Base-by-base conservation (phyloP, 2,113 vertebrate species). In the Verasper variegatus region DNA sequence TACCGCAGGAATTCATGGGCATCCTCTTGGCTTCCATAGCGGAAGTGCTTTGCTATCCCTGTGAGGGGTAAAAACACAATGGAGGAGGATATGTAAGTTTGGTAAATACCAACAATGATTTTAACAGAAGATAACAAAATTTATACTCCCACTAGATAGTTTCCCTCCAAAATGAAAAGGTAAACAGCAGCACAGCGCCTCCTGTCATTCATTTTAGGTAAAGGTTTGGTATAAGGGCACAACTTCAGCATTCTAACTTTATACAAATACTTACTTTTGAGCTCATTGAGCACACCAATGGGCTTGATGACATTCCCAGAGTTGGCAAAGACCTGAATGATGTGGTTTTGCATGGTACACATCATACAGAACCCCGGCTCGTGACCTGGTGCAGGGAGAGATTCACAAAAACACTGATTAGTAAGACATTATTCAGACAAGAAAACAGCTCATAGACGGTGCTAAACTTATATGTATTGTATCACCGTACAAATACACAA, bases 11-110 rank as follows among this genome's bases (percentile, higher is more conserved):
- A 99, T 87, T 99, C 98, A 21, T 99, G 98, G 2, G 98, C 97
- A 71, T 99, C 98, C 90, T 99, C 98, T 81, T 99, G 97, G 88
- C 95, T 97, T 74, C 97, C 97, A 85, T 95, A 97, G 76, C 95
- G 95, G 81, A 99, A 99, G 91, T 99, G 97, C 91, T 96, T 97
- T 83, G 96, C 97, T 92, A 98, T 98, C 74, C 96, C 97, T 99
- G 78, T 42, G 63, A 23, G 23, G 18, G 37, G 13, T 49, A 59
- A 61, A 73, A 47, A 59, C 2, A 52, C 6, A 57, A 57, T 51
- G 21, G 3, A 18, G 31, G 35, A 3, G 61, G 11, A 62, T 4
- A 14, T 21, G 21, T 20, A 3, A 9, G 18, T 9, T 62, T 26
- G 26, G 11, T 37, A 37, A 31, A 55, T 23, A 56, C 12, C 14